Evolutionary conservation across 2,888 invertebrate genomes (phyloP).

Genomic region (Caenorhabditis imperialis): DNA sequence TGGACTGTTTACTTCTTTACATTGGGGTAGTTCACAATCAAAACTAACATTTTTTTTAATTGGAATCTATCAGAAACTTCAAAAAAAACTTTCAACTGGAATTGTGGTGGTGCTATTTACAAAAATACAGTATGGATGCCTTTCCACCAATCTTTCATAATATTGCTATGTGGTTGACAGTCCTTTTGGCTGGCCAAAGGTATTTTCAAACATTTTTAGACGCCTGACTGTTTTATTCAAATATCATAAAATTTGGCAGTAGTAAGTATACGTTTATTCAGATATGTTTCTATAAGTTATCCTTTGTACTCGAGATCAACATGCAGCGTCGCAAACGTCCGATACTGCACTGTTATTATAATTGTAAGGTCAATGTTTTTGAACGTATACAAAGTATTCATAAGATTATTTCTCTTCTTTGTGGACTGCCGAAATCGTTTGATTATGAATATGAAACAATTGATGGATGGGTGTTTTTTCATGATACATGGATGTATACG

Average conservation of each 20-base stretch:
- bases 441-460: conserved; percentile 84
- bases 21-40: conserved; percentile 54
- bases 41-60: too few relatives aligned
- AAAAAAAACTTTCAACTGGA: conserved; percentile 58
- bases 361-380: conserved; percentile 80
- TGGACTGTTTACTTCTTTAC: conserved; percentile 84
- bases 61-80: conserved; percentile 62
- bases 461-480: conserved; percentile 82
- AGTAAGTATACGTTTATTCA: conserved; percentile 47
- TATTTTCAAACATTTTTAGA: conserved; percentile 40
- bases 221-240: too few relatives aligned
- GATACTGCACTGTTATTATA: conserved; percentile 85
- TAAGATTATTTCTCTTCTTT: conserved; percentile 85
- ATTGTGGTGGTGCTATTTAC: conserved; percentile 77
- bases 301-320: conserved; percentile 89
- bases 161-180: conserved; percentile 93
- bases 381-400: conserved; percentile 10
- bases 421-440: conserved; percentile 88
- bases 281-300: conserved; percentile 93
- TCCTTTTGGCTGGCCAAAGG: conserved; percentile 90
- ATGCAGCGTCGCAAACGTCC: conserved; percentile 83
- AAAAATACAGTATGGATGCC: conserved; percentile 77
- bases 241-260: too few relatives aligned
- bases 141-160: conserved; percentile 88
- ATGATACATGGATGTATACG: conserved; percentile 62